A percentile compares a stretch with the other conserved stretches of the same genome.
These are phyloP conservation scores for Liopterus haemorrhoidalis DNA, from an alignment of 2,888 invertebrate species.

Conservation along the genomic window DNA sequence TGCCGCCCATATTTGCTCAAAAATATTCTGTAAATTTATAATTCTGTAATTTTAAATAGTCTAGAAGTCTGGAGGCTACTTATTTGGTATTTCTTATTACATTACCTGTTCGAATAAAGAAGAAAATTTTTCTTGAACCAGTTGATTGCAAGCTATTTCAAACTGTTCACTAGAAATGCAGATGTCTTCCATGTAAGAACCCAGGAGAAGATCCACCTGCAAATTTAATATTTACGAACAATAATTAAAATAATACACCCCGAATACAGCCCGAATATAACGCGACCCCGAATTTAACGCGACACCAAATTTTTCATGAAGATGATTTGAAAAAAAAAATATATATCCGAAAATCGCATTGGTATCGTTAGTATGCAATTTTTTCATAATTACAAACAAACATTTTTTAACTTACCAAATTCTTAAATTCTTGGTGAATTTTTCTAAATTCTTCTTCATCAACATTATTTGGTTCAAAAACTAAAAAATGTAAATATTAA, in stretches of 20 bases:
- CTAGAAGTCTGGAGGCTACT: constrained; percentile 4
- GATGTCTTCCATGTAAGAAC: constrained; percentile 89
- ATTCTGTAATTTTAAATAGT: neutral
- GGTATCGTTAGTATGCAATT: too few species aligned
- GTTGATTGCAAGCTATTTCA: constrained; percentile 66
- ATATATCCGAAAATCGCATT: too few species aligned
- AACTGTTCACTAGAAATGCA: constrained; percentile 84
- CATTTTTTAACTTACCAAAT: constrained; percentile 55
- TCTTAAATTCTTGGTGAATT: constrained; percentile 80
- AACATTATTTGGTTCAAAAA: constrained; percentile 73
- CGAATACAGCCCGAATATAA: neutral
- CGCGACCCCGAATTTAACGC: too few species aligned
- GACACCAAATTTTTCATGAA: too few species aligned
- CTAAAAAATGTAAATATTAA: too few species aligned
- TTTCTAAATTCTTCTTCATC: constrained; percentile 71
- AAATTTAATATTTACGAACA: constrained; percentile 10
- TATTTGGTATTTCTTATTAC: constrained; percentile 12
- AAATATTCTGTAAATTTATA: constrained; percentile 47
- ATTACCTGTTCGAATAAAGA: constrained; percentile 53
- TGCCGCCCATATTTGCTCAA: constrained; percentile 85
- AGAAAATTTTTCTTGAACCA: constrained; percentile 43
- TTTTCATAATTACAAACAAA: neutral
- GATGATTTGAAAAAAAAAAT: too few species aligned
- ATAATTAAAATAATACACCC: constrained; percentile 1
- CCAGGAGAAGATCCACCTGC: constrained; percentile 81